These are phyloP conservation scores for Melanchra persicariae DNA, from an alignment of 2,888 invertebrate genomes.

Conservation along the genomic window DNA sequence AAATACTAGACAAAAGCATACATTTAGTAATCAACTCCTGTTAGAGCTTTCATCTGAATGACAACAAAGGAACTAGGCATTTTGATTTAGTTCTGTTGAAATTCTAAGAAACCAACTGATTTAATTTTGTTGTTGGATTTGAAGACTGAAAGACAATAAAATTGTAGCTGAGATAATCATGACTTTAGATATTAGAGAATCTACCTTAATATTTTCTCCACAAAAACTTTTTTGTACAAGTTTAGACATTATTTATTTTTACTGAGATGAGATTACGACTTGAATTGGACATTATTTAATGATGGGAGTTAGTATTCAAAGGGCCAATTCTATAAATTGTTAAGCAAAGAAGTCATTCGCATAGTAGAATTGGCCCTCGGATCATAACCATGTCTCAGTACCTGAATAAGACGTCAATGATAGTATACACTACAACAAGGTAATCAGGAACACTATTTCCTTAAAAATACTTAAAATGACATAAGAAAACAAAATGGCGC, in stretches of 20 bases:
- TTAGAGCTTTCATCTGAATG: background rate
- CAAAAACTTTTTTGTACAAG: too few species aligned
- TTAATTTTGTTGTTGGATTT: background rate
- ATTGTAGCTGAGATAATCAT: background rate
- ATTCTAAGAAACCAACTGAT: background rate
- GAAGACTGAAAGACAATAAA: background rate
- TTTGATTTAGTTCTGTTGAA: background rate
- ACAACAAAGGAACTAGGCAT: background rate
- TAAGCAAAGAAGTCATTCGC: too few species aligned
- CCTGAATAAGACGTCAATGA: background rate
- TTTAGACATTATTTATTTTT: too few species aligned
- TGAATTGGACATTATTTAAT: too few species aligned
- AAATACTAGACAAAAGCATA: conserved; percentile 5
- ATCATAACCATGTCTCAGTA: background rate
- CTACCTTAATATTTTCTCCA: too few species aligned
- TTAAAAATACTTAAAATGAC: conserved; percentile 10
- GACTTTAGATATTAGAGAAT: too few species aligned
- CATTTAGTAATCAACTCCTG: conserved; percentile 1
- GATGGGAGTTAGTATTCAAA: too few species aligned
- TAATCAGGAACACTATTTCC: background rate
- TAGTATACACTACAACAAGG: background rate
- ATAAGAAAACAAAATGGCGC: conserved; percentile 6
- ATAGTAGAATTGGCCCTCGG: too few species aligned
- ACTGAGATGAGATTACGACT: too few species aligned
- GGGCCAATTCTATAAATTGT: too few species aligned